A percentile compares a stretch with the other conserved stretches of the same genome.
Conservation (phyloP, 30 jellyfish, hydroid and myxozoan genomes). For the Hydractinia symbiolongicarpus region DNA sequence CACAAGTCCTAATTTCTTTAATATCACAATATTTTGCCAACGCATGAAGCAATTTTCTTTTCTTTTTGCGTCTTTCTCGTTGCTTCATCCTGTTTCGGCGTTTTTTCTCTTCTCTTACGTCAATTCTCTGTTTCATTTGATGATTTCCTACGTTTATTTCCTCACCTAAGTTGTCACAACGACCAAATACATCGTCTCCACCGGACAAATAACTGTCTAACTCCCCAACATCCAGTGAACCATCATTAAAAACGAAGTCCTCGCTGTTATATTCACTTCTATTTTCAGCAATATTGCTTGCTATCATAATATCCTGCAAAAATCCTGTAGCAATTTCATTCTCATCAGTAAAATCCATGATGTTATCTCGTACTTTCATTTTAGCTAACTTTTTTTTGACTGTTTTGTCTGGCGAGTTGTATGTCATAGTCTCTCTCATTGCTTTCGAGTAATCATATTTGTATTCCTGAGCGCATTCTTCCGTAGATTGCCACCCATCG, state of each 20-base stretch:
- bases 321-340: not conserved
- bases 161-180: not conserved
- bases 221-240: not conserved
- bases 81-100: no score
- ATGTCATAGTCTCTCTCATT: not conserved
- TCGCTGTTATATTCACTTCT: not conserved
- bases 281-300: not conserved
- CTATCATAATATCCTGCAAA: conserved; percentile 5
- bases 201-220: conserved; percentile 1
- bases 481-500: not conserved
- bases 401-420: conserved; percentile 10
- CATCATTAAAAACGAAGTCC: not conserved
- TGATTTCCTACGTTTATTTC: not conserved
- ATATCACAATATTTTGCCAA: no score
- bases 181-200: not conserved
- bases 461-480: not conserved
- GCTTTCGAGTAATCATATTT: not conserved
- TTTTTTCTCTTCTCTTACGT: no score
- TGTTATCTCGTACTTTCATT: not conserved
- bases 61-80: no score
- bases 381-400: not conserved
- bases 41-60: no score
- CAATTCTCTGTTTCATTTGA: no score
- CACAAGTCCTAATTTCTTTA: no score
- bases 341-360: conserved; percentile 6